Conservation (phyloP, 1,140 invertebrate species). For the Trichonephila inaurata region DNA sequence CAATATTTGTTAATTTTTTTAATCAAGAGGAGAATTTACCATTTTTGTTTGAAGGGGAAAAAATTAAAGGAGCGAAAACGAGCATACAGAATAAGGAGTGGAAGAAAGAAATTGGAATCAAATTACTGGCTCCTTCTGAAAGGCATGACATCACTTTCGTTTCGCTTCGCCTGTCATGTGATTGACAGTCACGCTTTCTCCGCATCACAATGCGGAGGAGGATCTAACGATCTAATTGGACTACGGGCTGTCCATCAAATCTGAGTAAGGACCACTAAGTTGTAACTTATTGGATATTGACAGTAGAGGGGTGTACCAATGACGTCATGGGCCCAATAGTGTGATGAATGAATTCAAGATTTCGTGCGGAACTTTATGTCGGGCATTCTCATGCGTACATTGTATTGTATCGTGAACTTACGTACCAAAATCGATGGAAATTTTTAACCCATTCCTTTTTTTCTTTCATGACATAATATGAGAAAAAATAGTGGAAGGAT, state of each 20-base stretch:
- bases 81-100: neutral
- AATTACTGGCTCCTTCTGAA: conserved; percentile 13
- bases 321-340: conserved; percentile 60
- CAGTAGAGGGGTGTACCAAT: conserved; percentile 56
- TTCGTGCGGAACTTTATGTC: conserved; percentile 36
- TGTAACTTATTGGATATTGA: conserved; percentile 73
- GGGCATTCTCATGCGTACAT: conserved; percentile 60
- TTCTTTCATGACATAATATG: conserved; percentile 29
- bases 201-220: conserved; percentile 44
- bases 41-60: no score
- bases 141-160: conserved; percentile 43
- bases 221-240: conserved; percentile 60
- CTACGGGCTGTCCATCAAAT: conserved; percentile 37
- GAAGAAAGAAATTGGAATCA: conserved; percentile 12
- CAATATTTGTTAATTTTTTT: no score
- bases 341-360: conserved; percentile 62
- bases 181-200: conserved; percentile 30
- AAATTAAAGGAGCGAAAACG: no score
- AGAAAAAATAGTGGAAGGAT: conserved; percentile 32
- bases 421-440: neutral
- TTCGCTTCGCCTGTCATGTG: conserved; percentile 53
- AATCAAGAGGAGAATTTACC: no score
- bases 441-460: conserved; percentile 56
- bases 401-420: conserved; percentile 44
- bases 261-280: conserved; percentile 44